A percentile compares a stretch with the other conserved stretches of the same genome.
These are phyloP conservation scores for Melanotaenia trifasciata DNA, from an alignment of 2,797 vertebrate species.

Conservation along the genomic window DNA sequence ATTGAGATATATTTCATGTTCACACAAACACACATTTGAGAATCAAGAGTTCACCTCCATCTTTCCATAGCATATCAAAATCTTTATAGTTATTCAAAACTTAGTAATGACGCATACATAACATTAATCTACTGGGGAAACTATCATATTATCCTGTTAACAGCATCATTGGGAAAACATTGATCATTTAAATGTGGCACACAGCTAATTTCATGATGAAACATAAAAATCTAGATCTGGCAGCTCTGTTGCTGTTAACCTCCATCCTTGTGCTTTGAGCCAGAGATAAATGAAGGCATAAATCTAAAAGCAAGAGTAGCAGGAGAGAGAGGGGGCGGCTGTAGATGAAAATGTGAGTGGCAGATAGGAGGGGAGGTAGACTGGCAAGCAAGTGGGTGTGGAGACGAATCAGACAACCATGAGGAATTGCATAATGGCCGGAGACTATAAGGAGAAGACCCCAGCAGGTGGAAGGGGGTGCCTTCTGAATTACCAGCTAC, in stretches of 20 bases:
- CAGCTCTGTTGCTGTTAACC: constrained; percentile 50
- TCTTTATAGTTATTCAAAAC: constrained; percentile 53
- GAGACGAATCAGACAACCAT: constrained; percentile 65
- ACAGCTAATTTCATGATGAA: constrained; percentile 62
- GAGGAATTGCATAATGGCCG: constrained; percentile 73
- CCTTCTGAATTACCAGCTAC: constrained; percentile 69
- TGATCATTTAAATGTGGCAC: constrained; percentile 48
- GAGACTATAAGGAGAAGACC: constrained; percentile 67
- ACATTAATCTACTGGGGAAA: constrained; percentile 55
- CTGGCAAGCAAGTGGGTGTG: constrained; percentile 64
- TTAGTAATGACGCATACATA: constrained; percentile 61
- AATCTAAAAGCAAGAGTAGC: constrained; percentile 48
- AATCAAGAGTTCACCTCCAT: constrained; percentile 31
- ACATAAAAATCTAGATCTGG: constrained; percentile 53
- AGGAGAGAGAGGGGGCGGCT: constrained; percentile 42
- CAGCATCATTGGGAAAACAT: constrained; percentile 46
- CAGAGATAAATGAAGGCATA: constrained; percentile 35
- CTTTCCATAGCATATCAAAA: constrained; percentile 36
- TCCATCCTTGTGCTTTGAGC: constrained; percentile 27
- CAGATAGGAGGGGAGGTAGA: constrained; percentile 57
- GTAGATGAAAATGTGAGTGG: constrained; percentile 54
- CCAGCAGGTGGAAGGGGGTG: constrained; percentile 64
- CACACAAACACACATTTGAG: constrained; percentile 41
- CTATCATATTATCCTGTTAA: constrained; percentile 45
- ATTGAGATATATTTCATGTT: constrained; percentile 38